phyloP scores from a whole-genome alignment of 1,140 invertebrate genomes.

The Copidosoma floridanum region DNA sequence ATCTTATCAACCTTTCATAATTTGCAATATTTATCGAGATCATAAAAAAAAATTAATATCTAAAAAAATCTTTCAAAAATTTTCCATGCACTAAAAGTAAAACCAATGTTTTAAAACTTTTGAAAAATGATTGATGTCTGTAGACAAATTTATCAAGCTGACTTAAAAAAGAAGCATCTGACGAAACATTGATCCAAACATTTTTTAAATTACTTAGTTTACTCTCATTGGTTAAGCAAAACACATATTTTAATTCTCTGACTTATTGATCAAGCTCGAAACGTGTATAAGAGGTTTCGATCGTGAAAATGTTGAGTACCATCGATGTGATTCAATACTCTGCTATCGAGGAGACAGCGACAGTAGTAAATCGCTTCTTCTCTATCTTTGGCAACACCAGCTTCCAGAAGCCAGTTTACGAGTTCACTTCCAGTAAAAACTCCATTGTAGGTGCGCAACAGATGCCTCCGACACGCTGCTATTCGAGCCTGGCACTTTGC shows the following conservation, averaged over 20 bases:
- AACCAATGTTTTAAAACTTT: too few species aligned
- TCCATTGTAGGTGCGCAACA: constrained; percentile 70
- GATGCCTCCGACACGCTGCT: constrained; percentile 65
- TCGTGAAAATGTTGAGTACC: constrained; percentile 79
- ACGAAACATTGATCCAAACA: too few species aligned
- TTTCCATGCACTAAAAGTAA: too few species aligned
- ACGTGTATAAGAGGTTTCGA: constrained; percentile 69
- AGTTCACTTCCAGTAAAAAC: constrained; percentile 83
- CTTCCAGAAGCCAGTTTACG: constrained; percentile 81
- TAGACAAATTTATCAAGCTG: too few species aligned
- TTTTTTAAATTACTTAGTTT: too few species aligned
- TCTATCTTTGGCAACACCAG: constrained; percentile 72
- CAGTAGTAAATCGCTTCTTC: constrained; percentile 80
- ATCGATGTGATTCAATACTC: constrained; percentile 80
- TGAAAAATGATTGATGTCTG: too few species aligned
- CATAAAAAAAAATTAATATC: not conserved
- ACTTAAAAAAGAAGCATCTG: too few species aligned
- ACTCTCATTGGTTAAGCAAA: too few species aligned
- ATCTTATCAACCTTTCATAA: too few species aligned
- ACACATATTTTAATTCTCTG: too few species aligned
- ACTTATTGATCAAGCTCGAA: constrained; percentile 52
- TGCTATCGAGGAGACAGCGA: constrained; percentile 76
- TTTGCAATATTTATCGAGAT: too few species aligned
- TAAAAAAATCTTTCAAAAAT: not conserved
- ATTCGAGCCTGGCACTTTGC: constrained; percentile 78